phyloP scores from a whole-genome alignment of 2,113 vertebrate genomes.

The Tinamus guttatus region DNA sequence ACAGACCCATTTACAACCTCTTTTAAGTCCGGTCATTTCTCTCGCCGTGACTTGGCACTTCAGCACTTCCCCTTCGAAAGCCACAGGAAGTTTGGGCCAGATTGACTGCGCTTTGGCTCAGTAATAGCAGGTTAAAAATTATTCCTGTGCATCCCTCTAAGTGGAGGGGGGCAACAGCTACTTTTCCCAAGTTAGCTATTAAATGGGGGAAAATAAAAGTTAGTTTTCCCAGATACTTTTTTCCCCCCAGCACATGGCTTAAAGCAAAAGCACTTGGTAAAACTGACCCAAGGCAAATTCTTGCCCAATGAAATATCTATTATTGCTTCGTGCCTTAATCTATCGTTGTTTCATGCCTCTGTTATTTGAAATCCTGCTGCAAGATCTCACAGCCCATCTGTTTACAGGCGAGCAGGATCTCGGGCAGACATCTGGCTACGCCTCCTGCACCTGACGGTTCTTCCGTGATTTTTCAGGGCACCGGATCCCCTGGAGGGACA shows the following conservation, averaged over 20 bases:
- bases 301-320: neutral
- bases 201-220: neutral
- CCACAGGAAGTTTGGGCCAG: neutral
- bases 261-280: neutral
- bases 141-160: neutral
- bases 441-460: neutral
- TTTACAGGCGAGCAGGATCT: fast-evolving
- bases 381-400: neutral
- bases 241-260: neutral
- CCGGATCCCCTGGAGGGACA: fast-evolving
- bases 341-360: neutral
- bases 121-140: constrained; percentile 16
- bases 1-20: neutral
- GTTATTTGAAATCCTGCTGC: fast-evolving
- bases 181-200: neutral
- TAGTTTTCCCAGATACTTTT: neutral
- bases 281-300: neutral
- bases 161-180: fast-evolving
- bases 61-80: neutral
- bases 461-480: neutral
- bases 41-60: neutral
- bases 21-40: fast-evolving
- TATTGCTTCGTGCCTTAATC: neutral
- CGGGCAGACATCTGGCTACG: neutral
- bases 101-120: fast-evolving